Base-by-base conservation (phyloP, 2,797 vertebrate genomes). In the Darevskia mixta region DNA sequence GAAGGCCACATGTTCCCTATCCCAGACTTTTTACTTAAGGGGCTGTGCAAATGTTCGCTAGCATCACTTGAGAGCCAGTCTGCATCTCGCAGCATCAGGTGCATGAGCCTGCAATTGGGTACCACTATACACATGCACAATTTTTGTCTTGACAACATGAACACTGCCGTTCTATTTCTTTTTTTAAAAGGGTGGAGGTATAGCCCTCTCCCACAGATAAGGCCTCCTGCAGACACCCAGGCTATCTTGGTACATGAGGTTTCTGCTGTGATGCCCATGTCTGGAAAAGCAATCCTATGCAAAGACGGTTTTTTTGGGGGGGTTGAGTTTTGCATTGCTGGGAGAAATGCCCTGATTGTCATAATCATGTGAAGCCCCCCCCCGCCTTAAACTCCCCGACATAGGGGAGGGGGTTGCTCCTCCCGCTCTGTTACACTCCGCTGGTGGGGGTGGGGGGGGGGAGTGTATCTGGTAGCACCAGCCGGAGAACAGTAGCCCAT, bases 371-470 rank as follows among this genome's bases (percentile, higher is more conserved):
- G 87, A 75, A 71, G 20, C 10, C 45, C 79, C 73, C 83, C 41
- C 17, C 45, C 20, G n/a, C 27, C 17, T 32, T 15, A 18, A 17
- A 6, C 25, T 67, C 49, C 23, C 5, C 15, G 45, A 67, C 32
- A 55, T 41, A 17, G n/a, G 66, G 58, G 32, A 18, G n/a, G 8
- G 35, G 17, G 64, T 43, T 94, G 90, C 91, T 93, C 92, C 90
- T 92, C 92, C 91, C 90, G 91, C 92, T 93, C 94, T 86, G 94
- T 95, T 90, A 95, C 95, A 95, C 96, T 97, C 97, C 93, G 96
- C 96, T 96, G 96, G 97, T 96, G 97, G 96, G 11, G 10, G 96
- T 93, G 91, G 35, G 90, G 43, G 75, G 72, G 72, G 79, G 29
- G 81, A 67, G 79, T 67, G 71, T 86, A 83, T 88, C 96, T 96